Evolutionary conservation across 2,113 vertebrate genomes (phyloP).

Genomic region (Pavo muticus): DNA sequence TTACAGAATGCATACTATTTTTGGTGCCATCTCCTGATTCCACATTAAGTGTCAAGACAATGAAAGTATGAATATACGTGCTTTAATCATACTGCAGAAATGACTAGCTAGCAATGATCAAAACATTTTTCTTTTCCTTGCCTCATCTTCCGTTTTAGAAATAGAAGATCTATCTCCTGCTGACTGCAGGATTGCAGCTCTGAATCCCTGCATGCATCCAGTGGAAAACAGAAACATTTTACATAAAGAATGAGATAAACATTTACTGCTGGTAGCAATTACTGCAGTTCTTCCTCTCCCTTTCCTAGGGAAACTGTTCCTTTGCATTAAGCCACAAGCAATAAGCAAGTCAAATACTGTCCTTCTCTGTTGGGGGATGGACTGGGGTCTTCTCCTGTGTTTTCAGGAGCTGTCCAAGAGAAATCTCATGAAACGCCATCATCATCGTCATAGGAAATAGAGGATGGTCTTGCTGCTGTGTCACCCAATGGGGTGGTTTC

Average conservation of each 20-base stretch:
- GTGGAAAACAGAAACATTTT: neutral
- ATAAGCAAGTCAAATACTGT: neutral
- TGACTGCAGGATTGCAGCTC: neutral
- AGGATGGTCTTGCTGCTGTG: neutral
- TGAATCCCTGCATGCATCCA: neutral
- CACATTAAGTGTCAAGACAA: neutral
- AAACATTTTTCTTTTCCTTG: neutral
- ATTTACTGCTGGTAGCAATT: neutral
- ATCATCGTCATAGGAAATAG: neutral
- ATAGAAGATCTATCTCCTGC: neutral
- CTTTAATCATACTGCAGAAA: neutral
- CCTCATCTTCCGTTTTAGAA: neutral
- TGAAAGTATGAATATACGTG: neutral
- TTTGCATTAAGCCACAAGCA: neutral
- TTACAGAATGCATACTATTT: neutral
- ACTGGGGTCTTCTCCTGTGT: neutral
- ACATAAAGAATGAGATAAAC: neutral
- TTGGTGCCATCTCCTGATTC: neutral
- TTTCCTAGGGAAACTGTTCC: neutral
- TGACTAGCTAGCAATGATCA: neutral
- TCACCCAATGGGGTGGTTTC: accelerated
- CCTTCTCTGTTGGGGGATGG: neutral
- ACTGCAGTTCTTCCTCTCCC: neutral
- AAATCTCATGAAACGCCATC: neutral
- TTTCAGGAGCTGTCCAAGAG: neutral